A percentile compares a stretch with the other conserved stretches of the same genome.
phyloP scores from a whole-genome alignment of 2,113 vertebrate species.

The Dipodomys stephensi region DNA sequence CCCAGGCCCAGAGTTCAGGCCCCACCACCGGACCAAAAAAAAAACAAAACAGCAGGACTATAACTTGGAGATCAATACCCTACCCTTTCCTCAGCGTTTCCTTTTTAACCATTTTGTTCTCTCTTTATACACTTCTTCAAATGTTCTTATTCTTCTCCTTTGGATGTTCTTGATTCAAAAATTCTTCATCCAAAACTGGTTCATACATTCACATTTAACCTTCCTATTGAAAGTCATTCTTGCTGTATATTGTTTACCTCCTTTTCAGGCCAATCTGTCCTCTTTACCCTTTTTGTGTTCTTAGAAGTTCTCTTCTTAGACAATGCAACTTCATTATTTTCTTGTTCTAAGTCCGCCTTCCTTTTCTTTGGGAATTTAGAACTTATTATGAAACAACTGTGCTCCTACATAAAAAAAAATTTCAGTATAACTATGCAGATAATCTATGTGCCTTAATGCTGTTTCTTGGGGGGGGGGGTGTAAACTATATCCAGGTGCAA shows the following conservation, averaged over 20 bases:
- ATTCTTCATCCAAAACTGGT: not conserved
- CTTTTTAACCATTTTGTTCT: not conserved
- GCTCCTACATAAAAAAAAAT: conserved; percentile 78
- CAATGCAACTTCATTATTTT: conserved; percentile 5
- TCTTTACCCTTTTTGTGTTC: conserved; percentile 28
- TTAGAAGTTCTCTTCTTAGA: conserved; percentile 44
- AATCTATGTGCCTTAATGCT: not conserved
- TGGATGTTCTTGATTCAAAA: not conserved
- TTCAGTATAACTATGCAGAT: not conserved
- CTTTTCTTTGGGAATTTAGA: conserved; percentile 82
- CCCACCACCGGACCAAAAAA: too few species aligned
- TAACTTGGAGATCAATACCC: not conserved
- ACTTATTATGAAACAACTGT: conserved; percentile 85
- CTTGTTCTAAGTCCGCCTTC: conserved; percentile 47
- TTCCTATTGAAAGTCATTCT: not conserved
- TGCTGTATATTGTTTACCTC: conserved; percentile 39
- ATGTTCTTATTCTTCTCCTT: not conserved
- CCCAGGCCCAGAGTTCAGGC: too few species aligned
- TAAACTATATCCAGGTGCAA: too few species aligned
- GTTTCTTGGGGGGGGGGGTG: not conserved
- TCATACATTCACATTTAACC: not conserved
- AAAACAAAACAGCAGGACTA: not conserved
- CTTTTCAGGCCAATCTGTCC: conserved; percentile 8
- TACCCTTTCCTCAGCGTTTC: not conserved
- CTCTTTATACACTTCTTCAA: not conserved